Percentiles rank a stretch among this genome's conserved stretches.
Evolutionary conservation across 2,113 vertebrate species (phyloP).

Genomic region (Trichomycterus rosablanca): DNA sequence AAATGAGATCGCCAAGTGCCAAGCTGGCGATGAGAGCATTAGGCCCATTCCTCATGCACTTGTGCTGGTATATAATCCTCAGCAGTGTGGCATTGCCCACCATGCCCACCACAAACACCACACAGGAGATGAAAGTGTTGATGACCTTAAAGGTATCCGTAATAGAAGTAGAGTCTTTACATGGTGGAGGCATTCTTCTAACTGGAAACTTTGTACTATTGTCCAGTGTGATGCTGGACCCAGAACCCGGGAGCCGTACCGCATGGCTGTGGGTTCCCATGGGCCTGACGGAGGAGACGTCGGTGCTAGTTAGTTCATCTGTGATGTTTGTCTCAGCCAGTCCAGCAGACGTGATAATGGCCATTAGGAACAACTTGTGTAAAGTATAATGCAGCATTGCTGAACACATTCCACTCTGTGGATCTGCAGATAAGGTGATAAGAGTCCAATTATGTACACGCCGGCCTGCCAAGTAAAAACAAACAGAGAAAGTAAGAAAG

Average conservation of each 20-base stretch:
- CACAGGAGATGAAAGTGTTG: conserved; percentile 84
- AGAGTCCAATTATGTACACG: conserved; percentile 32
- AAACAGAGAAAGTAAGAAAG: too few relatives aligned
- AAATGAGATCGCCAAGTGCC: conserved; percentile 94
- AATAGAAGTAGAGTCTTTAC: conserved; percentile 65
- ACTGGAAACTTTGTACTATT: conserved; percentile 21
- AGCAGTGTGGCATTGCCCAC: conserved; percentile 92
- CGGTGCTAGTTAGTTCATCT: conserved; percentile 18
- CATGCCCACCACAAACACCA: conserved; percentile 90
- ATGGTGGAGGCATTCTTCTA: conserved; percentile 36
- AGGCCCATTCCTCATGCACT: conserved; percentile 98
- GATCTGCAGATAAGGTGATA: conserved; percentile 50
- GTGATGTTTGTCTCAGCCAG: conserved; percentile 61
- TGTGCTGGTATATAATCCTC: conserved; percentile 97
- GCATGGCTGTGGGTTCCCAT: neutral
- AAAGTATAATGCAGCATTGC: conserved; percentile 54
- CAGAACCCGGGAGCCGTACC: neutral
- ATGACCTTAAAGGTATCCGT: conserved; percentile 84
- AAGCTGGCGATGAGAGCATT: conserved; percentile 95
- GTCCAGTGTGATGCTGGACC: conserved; percentile 9
- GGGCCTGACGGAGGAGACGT: conserved; percentile 40
- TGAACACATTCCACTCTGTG: conserved; percentile 46
- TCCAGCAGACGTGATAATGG: conserved; percentile 59
- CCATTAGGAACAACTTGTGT: conserved; percentile 60
- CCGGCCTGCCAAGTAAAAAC: conserved; percentile 35